Conservation (phyloP, 2,113 vertebrate species). For the Ptyas mucosa region DNA sequence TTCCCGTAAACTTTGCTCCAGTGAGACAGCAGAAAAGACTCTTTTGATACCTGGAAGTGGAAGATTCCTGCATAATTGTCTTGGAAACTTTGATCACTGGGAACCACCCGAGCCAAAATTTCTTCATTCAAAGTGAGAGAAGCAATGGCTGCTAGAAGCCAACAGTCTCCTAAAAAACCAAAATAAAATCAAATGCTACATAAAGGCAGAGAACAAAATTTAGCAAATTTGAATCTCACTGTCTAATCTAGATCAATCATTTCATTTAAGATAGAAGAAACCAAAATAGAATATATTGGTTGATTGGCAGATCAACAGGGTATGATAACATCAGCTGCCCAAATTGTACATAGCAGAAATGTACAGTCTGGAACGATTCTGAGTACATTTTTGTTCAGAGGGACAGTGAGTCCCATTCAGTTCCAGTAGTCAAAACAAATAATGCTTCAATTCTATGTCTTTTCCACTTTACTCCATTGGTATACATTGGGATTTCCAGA, state of each 20-base stretch:
- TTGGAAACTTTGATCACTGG: slow-evolving; percentile 77
- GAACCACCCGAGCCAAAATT: slow-evolving; percentile 75
- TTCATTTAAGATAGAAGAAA: neutral
- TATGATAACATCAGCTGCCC: neutral
- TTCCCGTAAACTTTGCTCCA: neutral
- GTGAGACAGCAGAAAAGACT: neutral
- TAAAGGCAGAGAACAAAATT: neutral
- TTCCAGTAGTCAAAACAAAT: neutral
- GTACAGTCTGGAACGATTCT: neutral
- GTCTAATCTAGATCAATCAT: neutral
- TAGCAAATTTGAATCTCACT: neutral
- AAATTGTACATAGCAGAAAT: neutral
- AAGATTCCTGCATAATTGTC: slow-evolving; percentile 84
- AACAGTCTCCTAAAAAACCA: slow-evolving; percentile 76
- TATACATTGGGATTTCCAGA: neutral
- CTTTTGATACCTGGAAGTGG: slow-evolving; percentile 78
- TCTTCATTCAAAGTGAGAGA: slow-evolving; percentile 81
- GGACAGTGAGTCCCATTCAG: neutral
- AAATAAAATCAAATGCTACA: neutral
- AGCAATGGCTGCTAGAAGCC: slow-evolving; percentile 85
- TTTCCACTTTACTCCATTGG: neutral
- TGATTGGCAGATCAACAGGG: neutral
- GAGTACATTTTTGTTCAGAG: neutral
- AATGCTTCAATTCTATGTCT: neutral
- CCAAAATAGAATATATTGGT: neutral